Conservation (phyloP, 2,113 vertebrate species). For the Emberiza fucata region DNA sequence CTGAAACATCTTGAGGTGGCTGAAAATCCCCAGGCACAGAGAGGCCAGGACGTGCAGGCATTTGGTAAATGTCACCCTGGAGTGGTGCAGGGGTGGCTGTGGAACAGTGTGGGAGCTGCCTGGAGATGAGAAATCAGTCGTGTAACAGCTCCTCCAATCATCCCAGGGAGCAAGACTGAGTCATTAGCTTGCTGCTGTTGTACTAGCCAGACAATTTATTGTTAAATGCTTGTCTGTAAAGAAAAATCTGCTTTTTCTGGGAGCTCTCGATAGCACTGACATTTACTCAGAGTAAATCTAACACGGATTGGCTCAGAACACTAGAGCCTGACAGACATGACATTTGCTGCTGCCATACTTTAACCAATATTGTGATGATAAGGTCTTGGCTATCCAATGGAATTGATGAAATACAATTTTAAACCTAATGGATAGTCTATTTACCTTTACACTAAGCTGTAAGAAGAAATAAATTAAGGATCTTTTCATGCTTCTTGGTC, state of each 20-base stretch:
- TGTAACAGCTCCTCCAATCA: background rate
- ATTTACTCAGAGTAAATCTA: constrained; percentile 80
- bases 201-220: constrained; percentile 69
- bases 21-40: background rate
- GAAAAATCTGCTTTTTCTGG: constrained; percentile 67
- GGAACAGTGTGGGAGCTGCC: background rate
- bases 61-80: background rate
- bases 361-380: constrained; percentile 73
- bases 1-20: background rate
- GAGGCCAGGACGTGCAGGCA: background rate
- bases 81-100: background rate
- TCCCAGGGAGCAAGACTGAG: constrained; percentile 9
- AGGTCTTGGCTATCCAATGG: constrained; percentile 70
- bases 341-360: constrained; percentile 74
- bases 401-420: constrained; percentile 73
- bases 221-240: constrained; percentile 69
- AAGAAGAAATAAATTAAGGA: constrained; percentile 73
- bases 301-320: constrained; percentile 64
- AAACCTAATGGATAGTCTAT: constrained; percentile 70
- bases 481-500: constrained; percentile 23
- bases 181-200: constrained; percentile 69
- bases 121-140: constrained; percentile 13
- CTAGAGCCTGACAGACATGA: constrained; percentile 72
- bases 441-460: constrained; percentile 70
- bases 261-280: constrained; percentile 71